Evolutionary conservation across 2,797 vertebrate genomes (phyloP).

Genomic region (Sebastes kiyomatsui): DNA sequence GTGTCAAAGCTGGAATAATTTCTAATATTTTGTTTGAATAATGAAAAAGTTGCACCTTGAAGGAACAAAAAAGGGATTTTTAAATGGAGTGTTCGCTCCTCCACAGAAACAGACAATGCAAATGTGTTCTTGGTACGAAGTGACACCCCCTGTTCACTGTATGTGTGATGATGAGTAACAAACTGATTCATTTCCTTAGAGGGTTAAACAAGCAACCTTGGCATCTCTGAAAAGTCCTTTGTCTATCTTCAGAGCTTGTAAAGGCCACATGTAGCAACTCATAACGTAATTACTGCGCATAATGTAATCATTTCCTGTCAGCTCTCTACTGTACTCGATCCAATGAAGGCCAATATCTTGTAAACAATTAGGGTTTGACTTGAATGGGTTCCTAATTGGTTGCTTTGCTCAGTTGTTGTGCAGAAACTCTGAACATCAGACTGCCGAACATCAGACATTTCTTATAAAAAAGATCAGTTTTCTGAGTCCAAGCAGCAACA

Average conservation of each 20-base stretch:
- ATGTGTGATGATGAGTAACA: background rate
- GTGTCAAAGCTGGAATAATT: background rate
- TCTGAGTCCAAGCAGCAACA: background rate
- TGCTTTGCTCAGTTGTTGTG: background rate
- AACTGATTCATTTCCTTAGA: background rate
- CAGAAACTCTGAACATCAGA: background rate
- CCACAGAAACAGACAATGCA: background rate
- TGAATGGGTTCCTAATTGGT: background rate
- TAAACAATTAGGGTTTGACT: too few species aligned
- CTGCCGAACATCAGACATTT: background rate
- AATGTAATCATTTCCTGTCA: too few species aligned
- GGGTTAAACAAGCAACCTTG: too few species aligned
- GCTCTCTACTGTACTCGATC: too few species aligned
- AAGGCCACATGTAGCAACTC: too few species aligned
- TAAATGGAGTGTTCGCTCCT: background rate
- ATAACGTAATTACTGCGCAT: too few species aligned
- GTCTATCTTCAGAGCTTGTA: too few species aligned
- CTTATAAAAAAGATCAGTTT: background rate
- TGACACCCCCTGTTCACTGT: background rate
- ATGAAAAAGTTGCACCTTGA: background rate
- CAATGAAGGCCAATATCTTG: too few species aligned
- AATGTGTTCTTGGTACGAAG: background rate
- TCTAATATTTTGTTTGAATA: background rate
- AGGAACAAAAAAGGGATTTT: background rate
- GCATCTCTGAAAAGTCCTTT: too few species aligned